Conservation (phyloP, 92 coral and sea anemone species). For the Phenganax subtilis region DNA sequence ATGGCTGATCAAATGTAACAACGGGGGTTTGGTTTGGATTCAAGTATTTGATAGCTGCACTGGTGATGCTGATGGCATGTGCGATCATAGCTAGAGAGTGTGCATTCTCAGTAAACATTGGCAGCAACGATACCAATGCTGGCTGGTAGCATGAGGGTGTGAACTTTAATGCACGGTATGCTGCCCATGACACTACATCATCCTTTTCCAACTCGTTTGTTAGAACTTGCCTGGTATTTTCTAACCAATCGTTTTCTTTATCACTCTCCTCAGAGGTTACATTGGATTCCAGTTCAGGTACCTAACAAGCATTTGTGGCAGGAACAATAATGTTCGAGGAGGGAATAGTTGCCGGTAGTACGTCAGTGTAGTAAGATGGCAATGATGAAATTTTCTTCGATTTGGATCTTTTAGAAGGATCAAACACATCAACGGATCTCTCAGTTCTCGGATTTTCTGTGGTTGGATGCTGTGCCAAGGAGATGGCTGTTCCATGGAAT, state of each 20-base stretch:
- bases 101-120: slow-evolving; percentile 48
- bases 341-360: not conserved
- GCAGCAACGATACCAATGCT: no score
- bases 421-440: slow-evolving; percentile 9
- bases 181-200: slow-evolving; percentile 25
- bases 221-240: not conserved
- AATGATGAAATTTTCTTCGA: not conserved
- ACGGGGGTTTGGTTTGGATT: slow-evolving; percentile 49
- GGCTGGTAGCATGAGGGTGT: not conserved
- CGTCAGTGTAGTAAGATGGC: not conserved
- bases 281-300: not conserved
- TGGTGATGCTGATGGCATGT: slow-evolving; percentile 47
- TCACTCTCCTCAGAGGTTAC: not conserved
- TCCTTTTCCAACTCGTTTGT: slow-evolving; percentile 7
- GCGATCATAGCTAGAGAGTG: slow-evolving; percentile 52
- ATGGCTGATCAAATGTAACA: slow-evolving; percentile 44
- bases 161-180: slow-evolving; percentile 26
- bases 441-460: slow-evolving; percentile 17
- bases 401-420: slow-evolving; percentile 3
- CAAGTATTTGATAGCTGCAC: slow-evolving; percentile 12
- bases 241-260: slow-evolving; percentile 28
- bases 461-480: slow-evolving; percentile 37
- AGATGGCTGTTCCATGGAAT: slow-evolving; percentile 42
- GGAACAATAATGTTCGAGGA: not conserved
- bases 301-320: not conserved